Percentiles rank a stretch among this genome's conserved stretches.
phyloP scores from a whole-genome alignment of 2,797 vertebrate species.

The Pristis pectinata region DNA sequence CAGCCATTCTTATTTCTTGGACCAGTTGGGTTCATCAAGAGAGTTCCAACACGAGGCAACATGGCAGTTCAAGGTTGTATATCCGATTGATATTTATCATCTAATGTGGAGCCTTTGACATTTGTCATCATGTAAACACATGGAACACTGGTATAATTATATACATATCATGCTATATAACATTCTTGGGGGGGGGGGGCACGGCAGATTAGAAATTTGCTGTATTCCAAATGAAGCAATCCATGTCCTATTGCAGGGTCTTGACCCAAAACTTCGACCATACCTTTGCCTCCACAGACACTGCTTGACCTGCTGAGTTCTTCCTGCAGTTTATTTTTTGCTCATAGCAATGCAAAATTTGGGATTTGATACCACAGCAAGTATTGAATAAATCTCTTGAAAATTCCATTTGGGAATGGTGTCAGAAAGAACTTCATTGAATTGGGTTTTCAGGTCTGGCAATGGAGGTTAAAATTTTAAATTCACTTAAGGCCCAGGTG shows the following conservation, averaged over 20 bases:
- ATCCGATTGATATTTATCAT: too few species aligned
- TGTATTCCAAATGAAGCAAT: not conserved
- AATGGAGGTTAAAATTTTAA: not conserved
- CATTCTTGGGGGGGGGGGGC: not conserved
- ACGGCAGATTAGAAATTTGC: not conserved
- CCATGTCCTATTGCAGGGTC: not conserved
- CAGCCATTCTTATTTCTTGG: not conserved
- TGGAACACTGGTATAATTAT: too few species aligned
- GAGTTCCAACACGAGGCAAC: not conserved
- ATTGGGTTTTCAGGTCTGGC: not conserved
- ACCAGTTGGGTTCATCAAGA: not conserved
- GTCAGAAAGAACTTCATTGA: not conserved
- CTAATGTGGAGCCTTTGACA: too few species aligned
- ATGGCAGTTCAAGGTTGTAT: too few species aligned
- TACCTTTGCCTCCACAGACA: not conserved
- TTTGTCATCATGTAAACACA: too few species aligned
- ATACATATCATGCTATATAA: not conserved
- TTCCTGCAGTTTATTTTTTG: too few species aligned
- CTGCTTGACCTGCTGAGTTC: too few species aligned
- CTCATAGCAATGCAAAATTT: too few species aligned
- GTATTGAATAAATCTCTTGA: not conserved
- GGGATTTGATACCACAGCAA: not conserved
- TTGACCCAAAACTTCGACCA: too few species aligned
- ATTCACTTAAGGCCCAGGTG: not conserved
- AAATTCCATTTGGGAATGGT: not conserved